Conservation (phyloP, 2,888 invertebrate species). For the Machimus atricapillus region DNA sequence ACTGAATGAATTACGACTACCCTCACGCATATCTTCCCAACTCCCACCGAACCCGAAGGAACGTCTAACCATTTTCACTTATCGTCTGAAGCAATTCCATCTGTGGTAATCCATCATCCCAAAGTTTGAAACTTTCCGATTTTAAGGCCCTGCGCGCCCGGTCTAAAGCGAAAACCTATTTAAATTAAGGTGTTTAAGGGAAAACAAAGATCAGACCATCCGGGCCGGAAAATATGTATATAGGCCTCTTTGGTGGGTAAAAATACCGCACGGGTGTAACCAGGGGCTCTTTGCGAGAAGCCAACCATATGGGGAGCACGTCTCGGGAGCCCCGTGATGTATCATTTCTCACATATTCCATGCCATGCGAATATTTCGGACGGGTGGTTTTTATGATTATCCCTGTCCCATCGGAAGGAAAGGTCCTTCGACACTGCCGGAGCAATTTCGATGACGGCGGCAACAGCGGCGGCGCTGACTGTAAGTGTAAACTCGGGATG, state of each 20-base stretch:
- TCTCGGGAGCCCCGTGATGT: not conserved
- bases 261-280: not conserved
- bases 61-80: not conserved
- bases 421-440: not conserved
- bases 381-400: not conserved
- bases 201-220: not conserved
- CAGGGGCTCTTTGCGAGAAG: not conserved
- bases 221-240: not conserved
- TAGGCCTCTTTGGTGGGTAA: not conserved
- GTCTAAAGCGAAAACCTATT: conserved; percentile 1
- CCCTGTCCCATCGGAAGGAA: not conserved
- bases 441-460: not conserved
- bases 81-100: not conserved
- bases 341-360: not conserved
- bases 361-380: not conserved
- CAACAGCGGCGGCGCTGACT: not conserved
- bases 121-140: not conserved
- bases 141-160: not conserved
- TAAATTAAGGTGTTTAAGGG: not conserved
- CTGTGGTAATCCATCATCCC: not conserved
- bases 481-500: not conserved
- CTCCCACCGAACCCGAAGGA: not conserved
- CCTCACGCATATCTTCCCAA: not conserved
- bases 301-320: not conserved
- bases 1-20: not conserved